Conservation (phyloP, 1,140 invertebrate genomes). For the Drosophila leontia region DNA sequence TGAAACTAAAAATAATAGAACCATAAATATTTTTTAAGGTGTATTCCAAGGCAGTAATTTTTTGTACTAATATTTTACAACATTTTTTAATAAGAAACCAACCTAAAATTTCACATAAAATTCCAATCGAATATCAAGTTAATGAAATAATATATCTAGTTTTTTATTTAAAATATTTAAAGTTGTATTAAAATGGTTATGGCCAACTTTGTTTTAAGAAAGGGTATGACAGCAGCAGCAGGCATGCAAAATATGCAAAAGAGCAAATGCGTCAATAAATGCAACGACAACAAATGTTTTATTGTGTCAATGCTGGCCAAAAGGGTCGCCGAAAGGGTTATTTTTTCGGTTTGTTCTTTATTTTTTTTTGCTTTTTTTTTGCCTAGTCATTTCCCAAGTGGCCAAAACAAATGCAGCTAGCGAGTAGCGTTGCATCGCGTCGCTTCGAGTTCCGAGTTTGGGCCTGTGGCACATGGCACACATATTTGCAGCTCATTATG, state of each 20-base stretch:
- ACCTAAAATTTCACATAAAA: background rate
- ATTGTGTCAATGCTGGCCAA: slow-evolving; percentile 78
- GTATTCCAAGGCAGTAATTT: background rate
- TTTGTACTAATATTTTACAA: background rate
- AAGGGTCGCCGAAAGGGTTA: background rate
- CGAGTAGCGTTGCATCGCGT: slow-evolving; percentile 17
- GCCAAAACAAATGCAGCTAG: slow-evolving; percentile 60
- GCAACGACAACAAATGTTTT: slow-evolving; percentile 74
- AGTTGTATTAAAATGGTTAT: background rate
- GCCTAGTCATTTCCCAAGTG: slow-evolving; percentile 53
- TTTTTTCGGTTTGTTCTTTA: background rate
- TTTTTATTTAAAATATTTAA: background rate
- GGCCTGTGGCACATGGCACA: slow-evolving; percentile 44
- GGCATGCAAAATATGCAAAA: slow-evolving; percentile 69
- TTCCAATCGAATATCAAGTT: background rate
- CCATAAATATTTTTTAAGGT: background rate
- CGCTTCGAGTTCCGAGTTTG: slow-evolving; percentile 27
- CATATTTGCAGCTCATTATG: slow-evolving; percentile 72
- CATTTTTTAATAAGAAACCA: background rate
- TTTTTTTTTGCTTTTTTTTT: background rate
- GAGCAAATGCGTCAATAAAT: slow-evolving; percentile 80
- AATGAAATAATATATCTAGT: background rate
- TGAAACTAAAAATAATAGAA: background rate
- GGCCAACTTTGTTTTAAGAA: background rate
- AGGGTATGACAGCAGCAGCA: slow-evolving; percentile 12